A percentile compares a stretch with the other conserved stretches of the same genome.
These are phyloP conservation scores for Magallana ariakensis DNA, from an alignment of 1,140 invertebrate species.

Conservation along the genomic window DNA sequence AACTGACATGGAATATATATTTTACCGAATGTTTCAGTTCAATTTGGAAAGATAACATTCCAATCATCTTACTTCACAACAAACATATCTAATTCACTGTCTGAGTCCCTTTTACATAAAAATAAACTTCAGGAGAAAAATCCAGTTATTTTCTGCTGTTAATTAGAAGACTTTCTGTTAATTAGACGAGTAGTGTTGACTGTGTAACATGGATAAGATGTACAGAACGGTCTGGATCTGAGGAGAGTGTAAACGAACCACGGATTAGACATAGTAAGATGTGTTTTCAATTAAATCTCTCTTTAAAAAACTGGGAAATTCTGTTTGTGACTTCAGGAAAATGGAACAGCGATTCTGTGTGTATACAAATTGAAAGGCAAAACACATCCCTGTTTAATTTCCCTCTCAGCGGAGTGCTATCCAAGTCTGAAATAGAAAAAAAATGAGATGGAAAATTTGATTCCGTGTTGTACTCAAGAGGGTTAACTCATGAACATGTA, in stretches of 20 bases:
- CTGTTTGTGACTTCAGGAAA: neutral
- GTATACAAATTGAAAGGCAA: neutral
- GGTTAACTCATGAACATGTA: too few species aligned
- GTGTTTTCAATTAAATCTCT: neutral
- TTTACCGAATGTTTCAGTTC: too few species aligned
- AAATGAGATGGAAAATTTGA: too few species aligned
- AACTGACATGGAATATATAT: too few species aligned
- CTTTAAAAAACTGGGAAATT: neutral
- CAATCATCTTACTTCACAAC: too few species aligned
- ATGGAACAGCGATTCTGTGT: neutral
- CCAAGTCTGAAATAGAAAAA: neutral
- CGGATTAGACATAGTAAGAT: neutral
- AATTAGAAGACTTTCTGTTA: neutral
- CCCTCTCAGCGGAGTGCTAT: neutral
- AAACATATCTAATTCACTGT: too few species aligned
- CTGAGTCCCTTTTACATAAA: too few species aligned
- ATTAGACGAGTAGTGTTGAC: neutral
- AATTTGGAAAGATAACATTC: too few species aligned
- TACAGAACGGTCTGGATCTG: neutral
- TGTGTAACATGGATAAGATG: neutral
- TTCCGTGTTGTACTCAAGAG: too few species aligned
- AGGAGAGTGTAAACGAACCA: neutral
- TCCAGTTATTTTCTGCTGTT: too few species aligned
- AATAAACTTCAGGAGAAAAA: too few species aligned
- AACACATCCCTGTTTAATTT: constrained; percentile 16